These are phyloP conservation scores for Caenorhabditis tropicalis DNA, from an alignment of 1,140 invertebrate genomes.

Conservation along the genomic window DNA sequence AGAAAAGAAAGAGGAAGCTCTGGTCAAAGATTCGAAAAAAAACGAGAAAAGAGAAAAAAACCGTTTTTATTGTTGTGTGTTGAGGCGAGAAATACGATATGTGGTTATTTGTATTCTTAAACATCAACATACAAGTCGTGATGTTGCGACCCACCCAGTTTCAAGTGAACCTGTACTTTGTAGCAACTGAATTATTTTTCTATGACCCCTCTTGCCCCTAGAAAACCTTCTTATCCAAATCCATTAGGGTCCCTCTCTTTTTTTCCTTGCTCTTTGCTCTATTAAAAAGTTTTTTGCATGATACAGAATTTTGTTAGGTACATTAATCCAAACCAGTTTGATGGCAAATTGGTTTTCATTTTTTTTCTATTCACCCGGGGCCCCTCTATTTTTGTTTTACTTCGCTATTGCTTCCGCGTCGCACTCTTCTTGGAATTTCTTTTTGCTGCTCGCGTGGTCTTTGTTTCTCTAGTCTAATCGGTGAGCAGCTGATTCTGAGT, in stretches of 20 bases:
- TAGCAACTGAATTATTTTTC: no score
- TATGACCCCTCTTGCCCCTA: background rate
- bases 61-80: background rate
- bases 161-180: background rate
- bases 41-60: background rate
- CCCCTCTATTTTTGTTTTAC: no score
- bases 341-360: no score
- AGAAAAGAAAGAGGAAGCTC: background rate
- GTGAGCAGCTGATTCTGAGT: no score
- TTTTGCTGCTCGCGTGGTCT: no score
- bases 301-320: no score
- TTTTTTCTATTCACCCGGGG: no score
- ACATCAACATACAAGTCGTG: conserved; percentile 20
- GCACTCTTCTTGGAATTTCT: no score
- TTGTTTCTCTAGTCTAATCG: no score
- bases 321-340: no score
- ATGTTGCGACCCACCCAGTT: background rate
- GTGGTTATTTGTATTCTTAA: background rate
- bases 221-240: no score
- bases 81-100: conserved; percentile 11
- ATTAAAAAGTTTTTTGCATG: background rate
- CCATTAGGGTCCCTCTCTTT: background rate
- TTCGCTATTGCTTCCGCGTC: no score
- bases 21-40: background rate
- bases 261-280: background rate